phyloP scores from a whole-genome alignment of 2,888 invertebrate genomes.

The Oscheius onirici region DNA sequence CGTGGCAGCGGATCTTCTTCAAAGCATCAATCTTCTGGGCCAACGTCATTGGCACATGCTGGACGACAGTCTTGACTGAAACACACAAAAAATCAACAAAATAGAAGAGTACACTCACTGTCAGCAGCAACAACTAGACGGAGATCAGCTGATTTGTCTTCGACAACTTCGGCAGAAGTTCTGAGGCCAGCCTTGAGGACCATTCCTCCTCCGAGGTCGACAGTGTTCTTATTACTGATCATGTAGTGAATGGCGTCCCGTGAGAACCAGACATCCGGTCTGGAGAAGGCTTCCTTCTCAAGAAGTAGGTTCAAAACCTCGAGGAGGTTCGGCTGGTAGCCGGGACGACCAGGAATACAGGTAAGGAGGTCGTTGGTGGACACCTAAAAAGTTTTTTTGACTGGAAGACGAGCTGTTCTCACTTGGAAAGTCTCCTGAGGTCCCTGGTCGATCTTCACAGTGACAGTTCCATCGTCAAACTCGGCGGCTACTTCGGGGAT shows the following conservation, averaged over 20 bases:
- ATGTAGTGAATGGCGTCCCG: slow-evolving; percentile 6
- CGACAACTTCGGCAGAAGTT: slow-evolving; percentile 8
- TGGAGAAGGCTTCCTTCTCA: slow-evolving; percentile 10
- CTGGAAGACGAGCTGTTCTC: background rate
- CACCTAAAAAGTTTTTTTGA: background rate
- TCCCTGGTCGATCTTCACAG: slow-evolving; percentile 1
- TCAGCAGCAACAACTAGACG: background rate
- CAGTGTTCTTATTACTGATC: background rate
- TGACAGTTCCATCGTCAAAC: background rate
- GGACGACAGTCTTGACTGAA: slow-evolving; percentile 12
- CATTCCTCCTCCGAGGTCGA: background rate
- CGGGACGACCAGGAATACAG: background rate
- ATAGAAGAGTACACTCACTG: slow-evolving; percentile 10
- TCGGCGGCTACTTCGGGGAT: background rate
- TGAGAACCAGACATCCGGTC: slow-evolving; percentile 5
- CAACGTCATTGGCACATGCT: background rate
- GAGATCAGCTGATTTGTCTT: background rate
- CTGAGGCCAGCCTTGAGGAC: slow-evolving; percentile 15
- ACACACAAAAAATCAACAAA: background rate
- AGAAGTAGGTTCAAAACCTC: slow-evolving; percentile 10
- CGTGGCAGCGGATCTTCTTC: background rate
- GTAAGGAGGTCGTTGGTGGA: slow-evolving; percentile 14
- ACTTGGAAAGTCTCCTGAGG: slow-evolving; percentile 11
- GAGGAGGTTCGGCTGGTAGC: slow-evolving; percentile 25
- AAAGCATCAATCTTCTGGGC: background rate